Conservation (phyloP, 1,140 invertebrate genomes). For the Kradibia gibbosae region DNA sequence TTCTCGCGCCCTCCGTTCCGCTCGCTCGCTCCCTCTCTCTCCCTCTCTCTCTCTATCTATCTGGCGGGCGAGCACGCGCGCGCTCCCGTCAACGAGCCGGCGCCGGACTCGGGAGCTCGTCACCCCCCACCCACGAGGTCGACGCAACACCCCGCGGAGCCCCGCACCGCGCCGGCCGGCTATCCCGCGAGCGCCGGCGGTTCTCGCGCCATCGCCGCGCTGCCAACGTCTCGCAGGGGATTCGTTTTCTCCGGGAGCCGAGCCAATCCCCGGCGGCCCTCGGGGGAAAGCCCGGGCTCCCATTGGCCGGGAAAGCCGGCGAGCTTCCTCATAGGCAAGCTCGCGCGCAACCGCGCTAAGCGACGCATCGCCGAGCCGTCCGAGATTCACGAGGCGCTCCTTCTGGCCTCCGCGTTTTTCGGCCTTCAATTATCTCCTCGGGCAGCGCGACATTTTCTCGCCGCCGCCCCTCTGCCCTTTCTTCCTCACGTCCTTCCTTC, state of each 20-base stretch:
- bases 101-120: no score
- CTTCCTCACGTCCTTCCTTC: no score
- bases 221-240: background rate
- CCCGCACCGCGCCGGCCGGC: no score
- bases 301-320: constrained; percentile 38
- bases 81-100: no score
- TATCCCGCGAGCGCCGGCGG: background rate
- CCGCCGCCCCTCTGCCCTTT: no score
- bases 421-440: background rate
- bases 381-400: no score
- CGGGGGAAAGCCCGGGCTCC: background rate
- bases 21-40: background rate
- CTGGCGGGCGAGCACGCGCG: no score
- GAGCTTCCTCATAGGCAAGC: constrained; percentile 11
- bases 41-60: background rate
- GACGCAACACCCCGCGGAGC: no score
- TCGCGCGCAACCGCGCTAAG: background rate
- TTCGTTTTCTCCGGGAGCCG: background rate
- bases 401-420: no score
- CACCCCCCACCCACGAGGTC: no score
- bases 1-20: background rate
- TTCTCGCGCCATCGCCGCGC: background rate
- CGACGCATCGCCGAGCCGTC: no score
- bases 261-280: background rate
- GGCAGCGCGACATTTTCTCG: background rate